phyloP scores from a whole-genome alignment of 2,888 invertebrate genomes.

The Acanthococcus lagerstroemiae region DNA sequence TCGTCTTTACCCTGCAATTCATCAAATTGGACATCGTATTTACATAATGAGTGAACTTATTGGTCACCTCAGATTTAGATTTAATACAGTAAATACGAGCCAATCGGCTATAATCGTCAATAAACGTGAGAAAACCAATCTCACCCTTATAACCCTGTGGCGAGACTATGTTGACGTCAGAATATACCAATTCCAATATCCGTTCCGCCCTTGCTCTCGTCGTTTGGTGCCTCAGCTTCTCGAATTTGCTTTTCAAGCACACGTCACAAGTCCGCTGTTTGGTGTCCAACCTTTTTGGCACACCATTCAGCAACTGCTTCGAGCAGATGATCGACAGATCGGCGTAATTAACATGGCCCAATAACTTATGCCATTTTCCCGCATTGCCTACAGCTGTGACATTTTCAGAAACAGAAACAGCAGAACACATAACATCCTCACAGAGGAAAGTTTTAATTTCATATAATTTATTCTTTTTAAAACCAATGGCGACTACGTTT shows the following conservation, averaged over 20 bases:
- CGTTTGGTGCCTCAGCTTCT: neutral
- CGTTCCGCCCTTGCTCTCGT: neutral
- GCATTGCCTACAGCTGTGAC: neutral
- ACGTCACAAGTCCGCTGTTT: constrained; percentile 1
- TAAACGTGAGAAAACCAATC: constrained; percentile 35
- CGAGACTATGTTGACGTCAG: constrained; percentile 7
- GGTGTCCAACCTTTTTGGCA: constrained; percentile 5
- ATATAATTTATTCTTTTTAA: neutral
- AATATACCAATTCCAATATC: constrained; percentile 10
- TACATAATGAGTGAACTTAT: constrained; percentile 32
- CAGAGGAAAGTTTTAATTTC: neutral
- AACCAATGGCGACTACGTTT: neutral
- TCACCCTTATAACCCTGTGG: constrained; percentile 32
- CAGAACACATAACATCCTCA: neutral
- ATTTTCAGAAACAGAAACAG: too few species aligned
- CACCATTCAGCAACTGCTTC: constrained; percentile 7
- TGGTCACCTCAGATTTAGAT: constrained; percentile 33
- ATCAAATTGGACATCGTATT: constrained; percentile 32
- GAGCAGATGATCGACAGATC: neutral
- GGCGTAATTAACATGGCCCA: constrained; percentile 20
- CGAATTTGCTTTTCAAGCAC: constrained; percentile 8
- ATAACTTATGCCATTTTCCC: constrained; percentile 6
- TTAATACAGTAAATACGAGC: constrained; percentile 30
- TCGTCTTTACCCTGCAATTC: constrained; percentile 29
- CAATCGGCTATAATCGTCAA: constrained; percentile 34